Conservation (phyloP, 2,888 invertebrate species). For the Siphlonurus alternatus region DNA sequence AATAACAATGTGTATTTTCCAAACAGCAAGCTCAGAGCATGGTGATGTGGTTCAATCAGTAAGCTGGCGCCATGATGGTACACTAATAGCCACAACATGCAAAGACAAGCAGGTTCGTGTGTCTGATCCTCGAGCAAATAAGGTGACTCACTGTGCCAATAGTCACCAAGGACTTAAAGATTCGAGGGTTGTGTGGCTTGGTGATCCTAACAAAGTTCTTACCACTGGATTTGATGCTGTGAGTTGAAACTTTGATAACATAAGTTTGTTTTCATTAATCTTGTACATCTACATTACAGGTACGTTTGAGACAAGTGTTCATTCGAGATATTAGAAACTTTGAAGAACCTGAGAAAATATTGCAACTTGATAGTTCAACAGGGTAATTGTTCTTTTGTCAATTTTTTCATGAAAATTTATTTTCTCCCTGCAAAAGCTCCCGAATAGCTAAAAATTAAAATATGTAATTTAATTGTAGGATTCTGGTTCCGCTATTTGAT, state of each 20-base stretch:
- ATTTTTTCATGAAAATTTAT: background rate
- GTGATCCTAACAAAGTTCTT: slow-evolving; percentile 62
- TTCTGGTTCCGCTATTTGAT: slow-evolving; percentile 84
- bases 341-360: slow-evolving; percentile 52
- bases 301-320: slow-evolving; percentile 71
- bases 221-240: slow-evolving; percentile 78
- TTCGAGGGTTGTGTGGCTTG: slow-evolving; percentile 80
- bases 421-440: background rate
- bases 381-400: slow-evolving; percentile 34
- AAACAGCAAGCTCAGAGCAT: slow-evolving; percentile 47
- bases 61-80: slow-evolving; percentile 81
- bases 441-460: background rate
- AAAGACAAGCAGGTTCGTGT: slow-evolving; percentile 82
- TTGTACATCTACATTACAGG: slow-evolving; percentile 25
- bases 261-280: background rate
- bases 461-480: slow-evolving; percentile 33
- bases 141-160: slow-evolving; percentile 26
- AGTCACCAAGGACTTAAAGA: slow-evolving; percentile 87
- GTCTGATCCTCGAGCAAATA: slow-evolving; percentile 56
- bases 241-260: slow-evolving; percentile 16
- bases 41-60: slow-evolving; percentile 77
- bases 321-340: slow-evolving; percentile 77
- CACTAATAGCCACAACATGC: slow-evolving; percentile 64
- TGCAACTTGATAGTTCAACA: slow-evolving; percentile 72
- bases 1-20: too few relatives aligned